Conservation (phyloP, 2,888 invertebrate species). For the Morpho helenor region DNA sequence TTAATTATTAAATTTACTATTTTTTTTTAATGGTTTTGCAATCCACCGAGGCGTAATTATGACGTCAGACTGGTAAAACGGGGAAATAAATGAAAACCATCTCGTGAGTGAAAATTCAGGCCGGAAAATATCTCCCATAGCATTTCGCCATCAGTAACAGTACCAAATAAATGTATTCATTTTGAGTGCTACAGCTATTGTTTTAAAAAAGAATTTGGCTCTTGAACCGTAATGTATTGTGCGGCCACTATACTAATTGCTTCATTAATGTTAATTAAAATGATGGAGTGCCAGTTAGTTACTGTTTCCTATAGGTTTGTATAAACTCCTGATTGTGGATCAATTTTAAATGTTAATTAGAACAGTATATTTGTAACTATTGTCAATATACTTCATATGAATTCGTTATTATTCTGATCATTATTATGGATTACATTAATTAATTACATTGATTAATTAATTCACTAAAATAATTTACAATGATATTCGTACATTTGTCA, state of each 20-base stretch:
- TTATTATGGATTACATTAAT: too few species aligned
- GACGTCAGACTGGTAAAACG: conserved; percentile 68
- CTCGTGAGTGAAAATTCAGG: conserved; percentile 60
- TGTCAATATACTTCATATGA: conserved; percentile 1
- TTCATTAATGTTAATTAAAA: conserved; percentile 57
- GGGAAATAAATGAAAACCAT: conserved; percentile 72
- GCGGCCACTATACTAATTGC: conserved; percentile 49
- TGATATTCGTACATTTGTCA: too few species aligned
- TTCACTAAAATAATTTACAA: too few species aligned
- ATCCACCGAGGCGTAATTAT: conserved; percentile 51
- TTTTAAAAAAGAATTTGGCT: conserved; percentile 54
- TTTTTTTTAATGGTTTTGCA: too few species aligned
- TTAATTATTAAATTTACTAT: too few species aligned
- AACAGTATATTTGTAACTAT: conserved; percentile 10
- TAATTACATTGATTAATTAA: too few species aligned
- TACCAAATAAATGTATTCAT: conserved; percentile 67
- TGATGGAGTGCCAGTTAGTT: conserved; percentile 29
- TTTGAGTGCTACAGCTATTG: conserved; percentile 61
- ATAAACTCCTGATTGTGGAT: conserved; percentile 13
- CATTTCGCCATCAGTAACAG: conserved; percentile 58
- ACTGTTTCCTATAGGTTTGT: conserved; percentile 20
- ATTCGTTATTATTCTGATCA: too few species aligned
- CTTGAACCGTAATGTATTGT: conserved; percentile 46
- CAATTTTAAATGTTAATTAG: conserved; percentile 22
- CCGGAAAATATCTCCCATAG: conserved; percentile 62